Evolutionary conservation across 2,888 invertebrate species (phyloP).

Genomic region (Dendrolimus houi): DNA sequence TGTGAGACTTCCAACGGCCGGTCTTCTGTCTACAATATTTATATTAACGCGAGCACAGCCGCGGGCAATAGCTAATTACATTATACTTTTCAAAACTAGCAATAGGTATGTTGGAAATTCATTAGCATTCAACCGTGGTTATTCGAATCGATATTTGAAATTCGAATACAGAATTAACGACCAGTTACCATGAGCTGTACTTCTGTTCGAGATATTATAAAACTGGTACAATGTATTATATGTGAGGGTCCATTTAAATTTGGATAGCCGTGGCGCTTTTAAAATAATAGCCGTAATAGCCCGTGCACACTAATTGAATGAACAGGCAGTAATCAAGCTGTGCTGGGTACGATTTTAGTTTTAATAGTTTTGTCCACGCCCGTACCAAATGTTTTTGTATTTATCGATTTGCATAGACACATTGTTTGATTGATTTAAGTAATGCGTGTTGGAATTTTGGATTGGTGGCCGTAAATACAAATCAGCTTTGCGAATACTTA

Average conservation of each 20-base stretch:
- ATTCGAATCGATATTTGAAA: slow-evolving; percentile 19
- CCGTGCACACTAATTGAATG: slow-evolving; percentile 42
- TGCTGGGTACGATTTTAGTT: slow-evolving; percentile 37
- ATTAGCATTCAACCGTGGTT: slow-evolving; percentile 19
- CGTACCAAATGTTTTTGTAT: slow-evolving; percentile 24
- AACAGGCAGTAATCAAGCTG: slow-evolving; percentile 41
- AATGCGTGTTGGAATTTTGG: too few relatives aligned
- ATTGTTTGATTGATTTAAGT: too few relatives aligned
- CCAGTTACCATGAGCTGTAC: background rate
- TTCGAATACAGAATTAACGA: slow-evolving; percentile 12
- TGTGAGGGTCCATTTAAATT: background rate
- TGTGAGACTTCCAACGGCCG: too few relatives aligned
- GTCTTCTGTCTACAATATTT: too few relatives aligned
- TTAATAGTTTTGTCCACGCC: slow-evolving; percentile 41
- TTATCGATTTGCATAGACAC: slow-evolving; percentile 17
- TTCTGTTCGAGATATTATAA: background rate
- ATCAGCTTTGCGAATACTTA: too few relatives aligned
- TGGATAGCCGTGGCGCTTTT: slow-evolving; percentile 20
- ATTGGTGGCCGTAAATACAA: too few relatives aligned
- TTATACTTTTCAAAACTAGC: background rate
- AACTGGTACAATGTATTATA: background rate
- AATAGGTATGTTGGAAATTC: slow-evolving; percentile 4
- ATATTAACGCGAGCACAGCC: too few relatives aligned
- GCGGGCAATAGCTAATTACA: too few relatives aligned
- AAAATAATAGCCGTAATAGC: slow-evolving; percentile 29